phyloP scores from a whole-genome alignment of 2,888 invertebrate genomes.

The Stenichneumon culpator region DNA sequence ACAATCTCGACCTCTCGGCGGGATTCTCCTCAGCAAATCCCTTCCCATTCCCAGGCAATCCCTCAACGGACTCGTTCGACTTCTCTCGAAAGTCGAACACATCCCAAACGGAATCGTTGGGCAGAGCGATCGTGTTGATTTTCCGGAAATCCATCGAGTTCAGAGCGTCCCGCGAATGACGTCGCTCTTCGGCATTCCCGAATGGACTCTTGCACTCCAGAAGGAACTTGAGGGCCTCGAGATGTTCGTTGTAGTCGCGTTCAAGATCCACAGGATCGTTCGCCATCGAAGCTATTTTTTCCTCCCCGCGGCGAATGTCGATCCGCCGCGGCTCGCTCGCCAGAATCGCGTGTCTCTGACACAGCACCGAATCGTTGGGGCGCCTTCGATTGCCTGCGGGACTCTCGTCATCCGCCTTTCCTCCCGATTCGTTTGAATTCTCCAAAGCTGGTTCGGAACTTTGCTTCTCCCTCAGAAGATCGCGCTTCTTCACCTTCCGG shows the following conservation, averaged over 20 bases:
- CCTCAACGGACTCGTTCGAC: too few relatives aligned
- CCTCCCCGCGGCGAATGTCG: constrained; percentile 22
- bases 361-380: not conserved
- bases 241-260: constrained; percentile 76
- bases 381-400: not conserved
- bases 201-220: constrained; percentile 79
- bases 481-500: constrained; percentile 71
- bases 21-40: constrained; percentile 12
- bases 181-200: constrained; percentile 71
- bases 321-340: constrained; percentile 56
- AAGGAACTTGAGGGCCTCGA: constrained; percentile 78
- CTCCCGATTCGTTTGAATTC: not conserved
- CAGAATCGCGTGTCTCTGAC: constrained; percentile 5
- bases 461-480: constrained; percentile 56
- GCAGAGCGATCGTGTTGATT: constrained; percentile 82
- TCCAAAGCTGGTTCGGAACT: constrained; percentile 9
- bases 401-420: not conserved
- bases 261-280: constrained; percentile 49
- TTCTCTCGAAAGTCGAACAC: constrained; percentile 57
- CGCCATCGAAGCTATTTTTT: not conserved
- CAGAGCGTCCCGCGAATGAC: constrained; percentile 77
- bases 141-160: constrained; percentile 80
- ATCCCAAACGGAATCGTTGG: constrained; percentile 60
- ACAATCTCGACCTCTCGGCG: constrained; percentile 47
- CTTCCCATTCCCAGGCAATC: too few relatives aligned